Base-by-base conservation (phyloP, 1,140 invertebrate species). In the Drosophila rhopaloa region DNA sequence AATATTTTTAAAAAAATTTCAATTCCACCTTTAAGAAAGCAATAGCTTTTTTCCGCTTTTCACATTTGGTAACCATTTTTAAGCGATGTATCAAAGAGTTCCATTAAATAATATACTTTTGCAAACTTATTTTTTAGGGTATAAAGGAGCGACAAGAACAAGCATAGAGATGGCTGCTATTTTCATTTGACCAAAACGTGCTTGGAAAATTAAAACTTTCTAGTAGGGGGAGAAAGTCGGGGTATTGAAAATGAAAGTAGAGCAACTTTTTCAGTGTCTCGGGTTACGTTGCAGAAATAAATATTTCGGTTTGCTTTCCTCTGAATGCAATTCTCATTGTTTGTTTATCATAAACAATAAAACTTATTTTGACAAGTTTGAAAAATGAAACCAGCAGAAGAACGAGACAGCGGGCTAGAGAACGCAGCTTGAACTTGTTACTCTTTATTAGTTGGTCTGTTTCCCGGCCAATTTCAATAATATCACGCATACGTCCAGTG, bases 261-360 rank as follows among this genome's bases (percentile, higher is more conserved):
- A 58, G 48, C 50, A 76, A 81, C 51, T 79, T 79, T 78, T 71
- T 51, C 27, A 43, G 62, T 58, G 46, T 53, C 53, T 79, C 54
- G 62, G 59, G 71, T 68, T 53, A 59, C 71, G 76, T 79, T 79
- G 76, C 75, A 79, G 59, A 79, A 76, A 62, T 79, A 76, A 76
- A 70, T 70, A 46, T 56, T 71, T 37, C 43, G 16, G 41, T 19
- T 70, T 54, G 51, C 35, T 38, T 67, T 47, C 44, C 53, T 61
- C 41, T 14, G 54, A 71, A 71, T 76, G 72, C 60, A 51, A 56
- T 37, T 63, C 63, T 47, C 56, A 71, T 79, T 82, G 83, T 88
- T 76, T 79, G 76, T 67, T 82, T 86, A 79, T 86, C 76, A 83
- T 88, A 88, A 86, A 83, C 83, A 86, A 88, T 86, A 86, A 86